These are phyloP conservation scores for Drosophila willistoni DNA, from an alignment of 1,140 invertebrate species.

Conservation along the genomic window DNA sequence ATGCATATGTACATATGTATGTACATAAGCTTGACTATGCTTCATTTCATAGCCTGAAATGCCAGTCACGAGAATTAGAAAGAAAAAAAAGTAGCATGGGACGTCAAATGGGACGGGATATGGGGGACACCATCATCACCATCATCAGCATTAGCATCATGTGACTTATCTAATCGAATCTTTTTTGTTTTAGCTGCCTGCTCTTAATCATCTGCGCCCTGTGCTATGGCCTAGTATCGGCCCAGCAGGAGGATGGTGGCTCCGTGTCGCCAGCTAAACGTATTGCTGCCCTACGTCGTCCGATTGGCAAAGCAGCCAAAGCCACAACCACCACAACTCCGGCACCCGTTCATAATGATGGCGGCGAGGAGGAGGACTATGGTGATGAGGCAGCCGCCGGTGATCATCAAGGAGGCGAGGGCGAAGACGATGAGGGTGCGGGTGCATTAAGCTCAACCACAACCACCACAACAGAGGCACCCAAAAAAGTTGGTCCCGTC, in stretches of 20 bases:
- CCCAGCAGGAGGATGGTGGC: constrained; percentile 62
- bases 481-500: constrained; percentile 86
- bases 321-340: constrained; percentile 71
- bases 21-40: neutral
- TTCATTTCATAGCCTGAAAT: constrained; percentile 4
- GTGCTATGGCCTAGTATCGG: constrained; percentile 62
- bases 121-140: neutral
- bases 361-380: constrained; percentile 82
- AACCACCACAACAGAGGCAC: constrained; percentile 87
- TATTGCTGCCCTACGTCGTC: constrained; percentile 70
- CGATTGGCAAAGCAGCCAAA: constrained; percentile 71
- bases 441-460: constrained; percentile 83
- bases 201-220: constrained; percentile 72
- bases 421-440: constrained; percentile 76
- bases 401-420: constrained; percentile 82
- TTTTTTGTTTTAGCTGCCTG: constrained; percentile 58
- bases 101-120: neutral
- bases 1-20: neutral
- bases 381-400: constrained; percentile 76
- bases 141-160: neutral
- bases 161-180: neutral
- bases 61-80: constrained; percentile 35
- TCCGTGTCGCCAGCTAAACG: constrained; percentile 63
- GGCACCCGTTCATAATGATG: constrained; percentile 51
- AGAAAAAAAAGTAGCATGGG: neutral